phyloP scores from a whole-genome alignment of 2,113 vertebrate species.

The Donacobius atricapilla region DNA sequence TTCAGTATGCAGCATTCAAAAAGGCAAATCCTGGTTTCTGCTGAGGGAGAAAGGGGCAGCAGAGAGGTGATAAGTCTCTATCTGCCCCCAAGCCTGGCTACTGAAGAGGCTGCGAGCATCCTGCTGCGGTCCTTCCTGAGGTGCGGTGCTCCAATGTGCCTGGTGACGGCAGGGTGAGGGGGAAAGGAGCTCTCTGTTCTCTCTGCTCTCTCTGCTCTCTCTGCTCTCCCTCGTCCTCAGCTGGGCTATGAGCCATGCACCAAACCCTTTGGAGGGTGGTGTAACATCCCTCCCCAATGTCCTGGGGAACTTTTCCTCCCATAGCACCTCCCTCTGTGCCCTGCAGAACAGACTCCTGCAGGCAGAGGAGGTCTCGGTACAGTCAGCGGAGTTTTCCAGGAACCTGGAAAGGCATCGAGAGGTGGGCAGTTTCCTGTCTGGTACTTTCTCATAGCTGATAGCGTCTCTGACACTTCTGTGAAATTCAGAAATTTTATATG shows the following conservation, averaged over 20 bases:
- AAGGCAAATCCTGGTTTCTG: neutral
- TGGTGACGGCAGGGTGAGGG: fast-evolving
- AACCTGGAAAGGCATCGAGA: neutral
- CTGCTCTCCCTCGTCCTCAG: neutral
- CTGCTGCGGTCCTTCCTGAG: neutral
- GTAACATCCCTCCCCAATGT: fast-evolving
- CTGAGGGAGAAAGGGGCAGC: neutral
- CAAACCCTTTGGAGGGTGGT: neutral
- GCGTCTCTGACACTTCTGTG: neutral
- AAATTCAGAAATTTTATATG: neutral
- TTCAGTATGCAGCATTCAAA: neutral
- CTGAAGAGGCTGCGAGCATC: neutral
- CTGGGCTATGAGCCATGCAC: fast-evolving
- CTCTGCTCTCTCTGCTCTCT: neutral
- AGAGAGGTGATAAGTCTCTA: neutral
- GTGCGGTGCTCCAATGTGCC: fast-evolving
- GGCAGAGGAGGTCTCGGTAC: neutral
- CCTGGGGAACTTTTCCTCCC: neutral
- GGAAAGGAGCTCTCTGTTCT: neutral
- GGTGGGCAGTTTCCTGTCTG: neutral
- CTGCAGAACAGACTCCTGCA: neutral
- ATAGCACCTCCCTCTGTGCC: neutral
- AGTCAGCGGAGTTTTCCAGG: neutral
- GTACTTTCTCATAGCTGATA: neutral
- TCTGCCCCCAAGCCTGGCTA: neutral